phyloP scores from a whole-genome alignment of 2,797 vertebrate genomes.

The Tragelaphus oryx region DNA sequence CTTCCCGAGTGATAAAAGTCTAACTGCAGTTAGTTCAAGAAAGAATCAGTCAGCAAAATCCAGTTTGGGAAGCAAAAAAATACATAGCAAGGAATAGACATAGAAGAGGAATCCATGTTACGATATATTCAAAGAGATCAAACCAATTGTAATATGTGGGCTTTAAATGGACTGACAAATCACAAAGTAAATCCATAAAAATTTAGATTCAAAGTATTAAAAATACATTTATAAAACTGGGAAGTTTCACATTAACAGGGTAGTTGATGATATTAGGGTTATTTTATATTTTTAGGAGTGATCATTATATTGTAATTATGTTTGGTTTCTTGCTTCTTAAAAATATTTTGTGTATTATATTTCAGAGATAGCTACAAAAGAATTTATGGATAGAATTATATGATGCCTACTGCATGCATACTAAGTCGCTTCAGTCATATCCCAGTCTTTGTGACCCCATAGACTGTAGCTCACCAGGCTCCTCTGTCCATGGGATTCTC shows the following conservation, averaged over 20 bases:
- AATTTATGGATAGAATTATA: neutral
- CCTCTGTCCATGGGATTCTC: neutral
- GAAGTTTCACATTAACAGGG: neutral
- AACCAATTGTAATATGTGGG: neutral
- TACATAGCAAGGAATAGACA: neutral
- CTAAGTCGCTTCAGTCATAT: neutral
- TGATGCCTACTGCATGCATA: neutral
- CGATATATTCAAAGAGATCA: neutral
- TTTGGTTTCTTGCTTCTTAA: neutral
- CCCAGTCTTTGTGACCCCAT: neutral
- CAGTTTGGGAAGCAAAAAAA: neutral
- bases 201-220: neutral
- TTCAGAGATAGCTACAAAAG: neutral
- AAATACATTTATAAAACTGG: neutral
- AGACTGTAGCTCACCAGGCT: neutral
- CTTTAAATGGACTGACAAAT: neutral
- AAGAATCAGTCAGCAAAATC: neutral
- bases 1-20: neutral
- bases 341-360: neutral
- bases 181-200: slow-evolving; percentile 5
- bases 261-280: neutral
- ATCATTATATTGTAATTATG: neutral
- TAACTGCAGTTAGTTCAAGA: neutral
- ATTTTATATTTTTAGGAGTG: neutral
- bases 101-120: neutral